Percentiles rank a stretch among this genome's conserved stretches.
Conservation (phyloP, 2,888 invertebrate species). For the Rotaria macrura region DNA sequence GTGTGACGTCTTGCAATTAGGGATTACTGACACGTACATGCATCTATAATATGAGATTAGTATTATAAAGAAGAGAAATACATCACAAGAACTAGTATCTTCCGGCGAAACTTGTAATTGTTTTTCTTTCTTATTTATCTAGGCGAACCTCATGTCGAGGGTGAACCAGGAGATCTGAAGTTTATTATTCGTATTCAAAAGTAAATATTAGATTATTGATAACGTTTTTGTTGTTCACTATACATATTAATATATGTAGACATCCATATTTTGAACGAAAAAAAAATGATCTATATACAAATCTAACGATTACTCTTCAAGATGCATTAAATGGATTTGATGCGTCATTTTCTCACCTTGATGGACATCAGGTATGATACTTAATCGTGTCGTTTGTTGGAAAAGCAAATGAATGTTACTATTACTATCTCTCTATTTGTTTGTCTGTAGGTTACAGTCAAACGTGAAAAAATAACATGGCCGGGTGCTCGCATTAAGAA, state of each 20-base stretch:
- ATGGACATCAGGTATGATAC: slow-evolving; percentile 70
- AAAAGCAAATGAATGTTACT: no score
- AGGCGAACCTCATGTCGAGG: slow-evolving; percentile 86
- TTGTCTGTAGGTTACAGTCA: slow-evolving; percentile 50
- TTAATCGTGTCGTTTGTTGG: not conserved
- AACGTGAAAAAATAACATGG: slow-evolving; percentile 88
- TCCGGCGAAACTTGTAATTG: no score
- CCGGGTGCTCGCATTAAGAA: slow-evolving; percentile 90
- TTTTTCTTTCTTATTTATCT: not conserved
- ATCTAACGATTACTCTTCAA: slow-evolving; percentile 76
- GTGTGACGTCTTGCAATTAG: no score
- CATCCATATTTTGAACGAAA: slow-evolving; percentile 76
- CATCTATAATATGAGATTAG: no score
- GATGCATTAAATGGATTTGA: slow-evolving; percentile 78
- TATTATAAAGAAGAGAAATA: no score
- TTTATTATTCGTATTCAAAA: slow-evolving; percentile 59
- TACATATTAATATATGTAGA: slow-evolving; percentile 37
- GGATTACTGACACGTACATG: no score
- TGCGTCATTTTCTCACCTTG: slow-evolving; percentile 77
- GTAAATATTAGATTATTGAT: slow-evolving; percentile 39
- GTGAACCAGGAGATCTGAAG: slow-evolving; percentile 92
- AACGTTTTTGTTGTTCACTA: slow-evolving; percentile 51
- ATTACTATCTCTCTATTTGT: no score
- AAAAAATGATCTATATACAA: slow-evolving; percentile 90
- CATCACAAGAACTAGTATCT: no score